Evolutionary conservation across 1,140 invertebrate species (phyloP).

Genomic region (Cyrtorhinus lividipennis): DNA sequence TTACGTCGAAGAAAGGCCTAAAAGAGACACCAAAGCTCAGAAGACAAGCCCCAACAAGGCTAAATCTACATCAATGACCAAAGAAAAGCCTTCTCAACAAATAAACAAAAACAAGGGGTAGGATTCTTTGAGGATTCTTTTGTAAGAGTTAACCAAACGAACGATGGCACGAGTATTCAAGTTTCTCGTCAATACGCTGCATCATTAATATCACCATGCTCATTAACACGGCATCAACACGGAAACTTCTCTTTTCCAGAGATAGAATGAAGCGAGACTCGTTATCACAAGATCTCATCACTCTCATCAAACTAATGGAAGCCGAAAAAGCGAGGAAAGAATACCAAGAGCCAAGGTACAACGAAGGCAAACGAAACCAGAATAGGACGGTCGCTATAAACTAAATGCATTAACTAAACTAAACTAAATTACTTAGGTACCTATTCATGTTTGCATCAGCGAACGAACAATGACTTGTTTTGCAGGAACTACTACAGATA

Average conservation of each 20-base stretch:
- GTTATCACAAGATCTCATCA: constrained; percentile 4
- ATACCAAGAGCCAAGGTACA: background rate
- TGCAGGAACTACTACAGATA: background rate
- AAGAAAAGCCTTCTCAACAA: background rate
- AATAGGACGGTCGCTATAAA: too few species aligned
- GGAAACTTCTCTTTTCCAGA: too few species aligned
- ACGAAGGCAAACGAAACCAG: background rate
- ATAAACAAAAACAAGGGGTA: background rate
- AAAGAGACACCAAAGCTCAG: constrained; percentile 9
- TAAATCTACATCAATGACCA: background rate
- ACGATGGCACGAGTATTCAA: too few species aligned
- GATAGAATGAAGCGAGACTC: background rate
- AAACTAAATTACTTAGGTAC: too few species aligned
- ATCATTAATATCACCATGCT: too few species aligned
- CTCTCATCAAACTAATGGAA: constrained; percentile 7
- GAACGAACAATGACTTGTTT: too few species aligned
- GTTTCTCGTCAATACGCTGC: too few species aligned
- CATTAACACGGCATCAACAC: too few species aligned
- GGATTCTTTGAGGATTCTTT: background rate
- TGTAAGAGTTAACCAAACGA: too few species aligned
- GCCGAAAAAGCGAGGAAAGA: background rate
- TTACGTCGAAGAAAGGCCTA: constrained; percentile 11
- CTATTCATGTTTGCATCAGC: too few species aligned
- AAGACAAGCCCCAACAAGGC: background rate
- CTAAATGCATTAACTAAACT: too few species aligned